Evolutionary conservation across 2,888 invertebrate species (phyloP).

Genomic region (Amblyjoppa fuscipennis): DNA sequence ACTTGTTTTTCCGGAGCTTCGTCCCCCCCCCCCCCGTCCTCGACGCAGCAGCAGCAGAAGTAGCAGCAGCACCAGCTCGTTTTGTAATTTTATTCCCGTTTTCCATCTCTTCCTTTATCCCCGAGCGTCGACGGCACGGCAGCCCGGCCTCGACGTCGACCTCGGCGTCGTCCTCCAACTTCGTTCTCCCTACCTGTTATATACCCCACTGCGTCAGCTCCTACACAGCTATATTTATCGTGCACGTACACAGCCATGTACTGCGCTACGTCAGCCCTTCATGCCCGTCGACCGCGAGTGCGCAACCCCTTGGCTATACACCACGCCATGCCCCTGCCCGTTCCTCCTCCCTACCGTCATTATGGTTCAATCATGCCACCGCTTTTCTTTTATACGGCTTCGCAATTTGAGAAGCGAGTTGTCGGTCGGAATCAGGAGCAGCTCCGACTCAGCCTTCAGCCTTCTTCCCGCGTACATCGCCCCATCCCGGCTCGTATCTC

Average conservation of each 20-base stretch:
- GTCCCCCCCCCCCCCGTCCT: constrained; percentile 6
- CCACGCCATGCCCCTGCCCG: neutral
- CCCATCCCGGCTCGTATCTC: neutral
- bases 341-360: constrained; percentile 70
- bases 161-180: constrained; percentile 47
- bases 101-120: constrained; percentile 67
- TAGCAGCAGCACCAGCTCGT: constrained; percentile 63
- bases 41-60: constrained; percentile 13
- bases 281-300: constrained; percentile 18
- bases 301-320: constrained; percentile 8
- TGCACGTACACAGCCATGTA: constrained; percentile 31
- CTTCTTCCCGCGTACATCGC: constrained; percentile 17
- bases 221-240: constrained; percentile 3
- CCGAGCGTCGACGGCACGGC: constrained; percentile 41
- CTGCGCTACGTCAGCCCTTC: neutral
- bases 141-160: constrained; percentile 41
- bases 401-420: constrained; percentile 76
- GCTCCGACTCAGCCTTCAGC: constrained; percentile 10
- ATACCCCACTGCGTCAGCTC: constrained; percentile 28
- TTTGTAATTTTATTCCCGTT: constrained; percentile 78
- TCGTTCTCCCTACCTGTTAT: constrained; percentile 41
- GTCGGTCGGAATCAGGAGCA: constrained; percentile 20
- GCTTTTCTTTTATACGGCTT: constrained; percentile 77
- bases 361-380: constrained; percentile 80
- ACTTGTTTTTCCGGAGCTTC: constrained; percentile 65